Evolutionary conservation across 2,888 invertebrate species (phyloP).

Genomic region (Patella pellucida): DNA sequence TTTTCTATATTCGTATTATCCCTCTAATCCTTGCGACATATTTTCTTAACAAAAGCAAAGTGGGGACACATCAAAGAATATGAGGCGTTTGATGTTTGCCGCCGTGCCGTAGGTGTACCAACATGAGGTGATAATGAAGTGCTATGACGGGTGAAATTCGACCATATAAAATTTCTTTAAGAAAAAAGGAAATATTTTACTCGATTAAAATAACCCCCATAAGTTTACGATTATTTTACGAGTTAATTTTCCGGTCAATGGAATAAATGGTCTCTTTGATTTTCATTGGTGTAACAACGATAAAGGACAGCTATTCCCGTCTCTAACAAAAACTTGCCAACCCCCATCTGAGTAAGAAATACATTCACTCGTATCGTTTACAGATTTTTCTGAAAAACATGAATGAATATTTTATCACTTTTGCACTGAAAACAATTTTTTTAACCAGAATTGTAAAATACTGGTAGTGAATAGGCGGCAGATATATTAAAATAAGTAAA

Average conservation of each 20-base stretch:
- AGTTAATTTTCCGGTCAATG: constrained; percentile 7
- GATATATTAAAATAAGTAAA: too few species aligned
- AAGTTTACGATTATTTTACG: constrained; percentile 6
- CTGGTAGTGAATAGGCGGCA: too few species aligned
- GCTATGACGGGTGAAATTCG: constrained; percentile 11
- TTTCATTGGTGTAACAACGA: neutral
- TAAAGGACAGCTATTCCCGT: neutral
- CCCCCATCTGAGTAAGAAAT: too few species aligned
- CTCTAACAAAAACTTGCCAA: too few species aligned
- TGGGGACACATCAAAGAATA: neutral
- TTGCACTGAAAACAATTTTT: too few species aligned
- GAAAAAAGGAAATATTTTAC: constrained; percentile 6
- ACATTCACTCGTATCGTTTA: too few species aligned
- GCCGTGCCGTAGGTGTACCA: constrained; percentile 2
- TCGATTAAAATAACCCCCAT: constrained; percentile 11
- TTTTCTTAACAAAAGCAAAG: neutral
- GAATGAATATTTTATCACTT: too few species aligned
- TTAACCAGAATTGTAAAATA: too few species aligned
- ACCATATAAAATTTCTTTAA: constrained; percentile 9
- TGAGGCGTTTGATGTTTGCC: neutral
- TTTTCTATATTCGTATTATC: too few species aligned
- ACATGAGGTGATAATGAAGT: constrained; percentile 11
- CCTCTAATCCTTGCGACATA: neutral
- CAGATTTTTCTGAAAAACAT: too few species aligned
- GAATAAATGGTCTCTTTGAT: constrained; percentile 8